Base-by-base conservation (phyloP, 2,797 vertebrate species). In the Eurystomus glaucurus region DNA sequence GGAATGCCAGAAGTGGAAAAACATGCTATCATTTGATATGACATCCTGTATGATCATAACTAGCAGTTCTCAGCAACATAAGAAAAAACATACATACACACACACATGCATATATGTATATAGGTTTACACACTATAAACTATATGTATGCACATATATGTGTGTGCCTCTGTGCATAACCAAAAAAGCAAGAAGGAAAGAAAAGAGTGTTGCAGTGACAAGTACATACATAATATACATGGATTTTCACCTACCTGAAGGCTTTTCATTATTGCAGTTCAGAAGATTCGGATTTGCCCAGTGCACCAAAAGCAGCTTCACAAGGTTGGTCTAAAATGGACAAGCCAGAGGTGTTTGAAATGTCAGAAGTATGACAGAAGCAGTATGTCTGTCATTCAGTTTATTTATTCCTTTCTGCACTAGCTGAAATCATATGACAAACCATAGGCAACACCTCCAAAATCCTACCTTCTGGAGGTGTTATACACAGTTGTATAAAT, bases 211-310 rank as follows among this genome's bases (percentile, higher is more conserved):
- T 50, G 75, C 10, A 33, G n/a, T 26, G 80, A 66, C 19, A 52
- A 37, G 11, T 14, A 48, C 2, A 29, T 21, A 39, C 4, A 39
- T 12, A 35, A 43, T 4, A n/a, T 7, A 52, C 10, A 55, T 3
- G 3, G 10, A 76, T 64, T 54, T 89, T 60, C 65, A 97, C 98
- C 94, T 98, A 99, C 99, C 99, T 98, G 99, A 99, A 77, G 99
- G 98, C 83, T 99, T 99, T 97, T 99, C 99, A 87, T 99, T 99
- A 96, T 98, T 99, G 98, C 98, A 99, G 98, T 99, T 99, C 95
- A 99, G 93, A 75, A 99, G 98, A 88, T 98, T 98, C 2, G 99
- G 99, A 97, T 99, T 98, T 33, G 99, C 99, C 86, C 98, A 97
- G 95, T 98, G 98, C 91, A 97, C 98, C 97, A 99, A 93, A 91